A percentile compares a stretch with the other conserved stretches of the same genome.
Conservation (phyloP, 2,888 invertebrate genomes). For the Stratiomys singularior region DNA sequence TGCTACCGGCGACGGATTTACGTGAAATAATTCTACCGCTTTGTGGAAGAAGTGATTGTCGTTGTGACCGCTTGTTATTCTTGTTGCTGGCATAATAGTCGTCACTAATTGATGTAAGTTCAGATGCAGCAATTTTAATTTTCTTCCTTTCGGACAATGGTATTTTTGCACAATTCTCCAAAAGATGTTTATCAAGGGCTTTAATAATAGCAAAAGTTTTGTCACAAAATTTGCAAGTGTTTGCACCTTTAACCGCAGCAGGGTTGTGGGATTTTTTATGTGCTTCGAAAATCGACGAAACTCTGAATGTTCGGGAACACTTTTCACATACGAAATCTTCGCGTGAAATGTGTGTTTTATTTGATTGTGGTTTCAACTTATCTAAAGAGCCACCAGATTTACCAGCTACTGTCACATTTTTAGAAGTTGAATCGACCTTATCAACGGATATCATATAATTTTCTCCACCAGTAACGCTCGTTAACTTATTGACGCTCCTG, state of each 20-base stretch:
- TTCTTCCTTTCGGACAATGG: slow-evolving; percentile 26
- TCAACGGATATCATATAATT: background rate
- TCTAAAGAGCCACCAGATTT: background rate
- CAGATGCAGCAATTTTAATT: slow-evolving; percentile 9
- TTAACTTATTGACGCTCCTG: background rate
- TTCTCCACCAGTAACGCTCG: background rate
- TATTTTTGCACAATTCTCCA: slow-evolving; percentile 43
- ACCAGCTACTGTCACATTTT: background rate
- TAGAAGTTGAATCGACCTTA: background rate
- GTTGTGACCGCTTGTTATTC: background rate
- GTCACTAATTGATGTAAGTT: background rate
- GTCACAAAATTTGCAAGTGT: slow-evolving; percentile 45
- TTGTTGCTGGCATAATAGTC: background rate
- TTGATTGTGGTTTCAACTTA: background rate
- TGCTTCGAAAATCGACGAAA: slow-evolving; percentile 37
- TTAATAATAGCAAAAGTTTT: slow-evolving; percentile 40
- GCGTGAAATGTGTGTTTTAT: background rate
- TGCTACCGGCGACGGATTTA: background rate
- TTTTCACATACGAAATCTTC: slow-evolving; percentile 35
- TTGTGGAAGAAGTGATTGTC: background rate
- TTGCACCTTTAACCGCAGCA: background rate
- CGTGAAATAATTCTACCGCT: background rate
- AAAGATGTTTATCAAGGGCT: slow-evolving; percentile 42
- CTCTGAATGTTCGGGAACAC: slow-evolving; percentile 25
- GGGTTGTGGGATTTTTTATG: slow-evolving; percentile 38